Conservation (phyloP, 2,113 vertebrate genomes). For the Catharus fuscescens region DNA sequence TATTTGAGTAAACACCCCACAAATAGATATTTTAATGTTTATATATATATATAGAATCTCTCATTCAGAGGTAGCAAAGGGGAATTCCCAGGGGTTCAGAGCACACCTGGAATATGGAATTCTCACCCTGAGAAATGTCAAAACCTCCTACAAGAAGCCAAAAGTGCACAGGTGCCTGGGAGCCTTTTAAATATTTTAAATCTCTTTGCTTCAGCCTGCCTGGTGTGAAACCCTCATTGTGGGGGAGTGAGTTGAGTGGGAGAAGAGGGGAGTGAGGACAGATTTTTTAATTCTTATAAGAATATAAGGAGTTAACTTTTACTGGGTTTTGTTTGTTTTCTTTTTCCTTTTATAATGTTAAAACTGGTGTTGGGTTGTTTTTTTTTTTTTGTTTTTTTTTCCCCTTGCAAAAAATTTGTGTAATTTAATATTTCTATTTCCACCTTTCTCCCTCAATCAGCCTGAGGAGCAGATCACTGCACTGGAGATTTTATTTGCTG, state of each 20-base stretch:
- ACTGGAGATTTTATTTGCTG: not conserved
- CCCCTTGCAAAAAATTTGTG: rapidly evolving
- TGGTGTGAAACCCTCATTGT: not conserved
- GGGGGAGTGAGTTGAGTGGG: not conserved
- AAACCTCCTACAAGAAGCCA: not conserved
- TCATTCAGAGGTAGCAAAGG: not conserved
- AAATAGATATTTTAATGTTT: not conserved
- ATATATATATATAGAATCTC: not conserved
- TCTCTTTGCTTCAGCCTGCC: not conserved
- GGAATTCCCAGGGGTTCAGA: not conserved
- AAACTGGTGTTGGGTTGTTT: not conserved
- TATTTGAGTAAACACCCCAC: not conserved
- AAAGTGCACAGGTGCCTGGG: not conserved
- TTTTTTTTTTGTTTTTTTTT: no score
- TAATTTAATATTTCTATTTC: not conserved
- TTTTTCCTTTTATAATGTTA: not conserved
- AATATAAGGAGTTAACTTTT: not conserved
- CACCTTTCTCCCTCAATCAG: not conserved
- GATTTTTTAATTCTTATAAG: not conserved
- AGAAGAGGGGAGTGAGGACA: not conserved
- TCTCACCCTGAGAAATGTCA: not conserved
- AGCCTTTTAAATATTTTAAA: not conserved
- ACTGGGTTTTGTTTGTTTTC: not conserved
- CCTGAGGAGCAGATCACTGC: not conserved
- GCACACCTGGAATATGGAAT: not conserved